Percentiles rank a stretch among this genome's conserved stretches.
These are phyloP conservation scores for Eretmocerus hayati DNA, from an alignment of 2,888 invertebrate genomes.

Conservation along the genomic window DNA sequence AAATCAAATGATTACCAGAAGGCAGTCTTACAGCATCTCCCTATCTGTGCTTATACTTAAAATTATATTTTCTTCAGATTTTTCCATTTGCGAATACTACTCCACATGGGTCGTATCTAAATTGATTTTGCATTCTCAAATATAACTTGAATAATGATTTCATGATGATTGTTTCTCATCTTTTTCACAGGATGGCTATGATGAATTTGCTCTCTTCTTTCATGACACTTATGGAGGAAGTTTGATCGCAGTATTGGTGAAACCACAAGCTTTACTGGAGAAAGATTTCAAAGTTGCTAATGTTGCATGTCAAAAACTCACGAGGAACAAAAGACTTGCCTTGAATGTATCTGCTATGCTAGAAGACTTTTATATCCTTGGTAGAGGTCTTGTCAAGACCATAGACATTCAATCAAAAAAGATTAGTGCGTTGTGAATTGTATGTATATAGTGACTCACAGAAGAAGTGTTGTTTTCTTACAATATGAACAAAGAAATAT, in stretches of 20 bases:
- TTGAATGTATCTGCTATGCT: slow-evolving; percentile 62
- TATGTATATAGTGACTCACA: slow-evolving; percentile 2
- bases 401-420: slow-evolving; percentile 45
- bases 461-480: background rate
- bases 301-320: slow-evolving; percentile 53
- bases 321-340: slow-evolving; percentile 47
- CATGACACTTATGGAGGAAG: slow-evolving; percentile 82
- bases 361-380: slow-evolving; percentile 65
- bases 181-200: slow-evolving; percentile 59
- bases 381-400: slow-evolving; percentile 58
- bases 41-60: too few relatives aligned
- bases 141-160: too few relatives aligned
- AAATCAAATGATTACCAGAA: too few relatives aligned
- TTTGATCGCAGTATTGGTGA: slow-evolving; percentile 79
- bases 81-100: too few relatives aligned
- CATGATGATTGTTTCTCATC: too few relatives aligned
- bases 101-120: too few relatives aligned
- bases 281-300: slow-evolving; percentile 68
- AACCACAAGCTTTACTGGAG: slow-evolving; percentile 57
- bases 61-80: too few relatives aligned
- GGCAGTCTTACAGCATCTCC: too few relatives aligned
- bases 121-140: too few relatives aligned
- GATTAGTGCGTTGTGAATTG: slow-evolving; percentile 1
- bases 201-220: slow-evolving; percentile 79
- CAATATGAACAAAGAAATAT: too few relatives aligned